Conservation (phyloP, 2,888 invertebrate species). For the Torymus tubicola region DNA sequence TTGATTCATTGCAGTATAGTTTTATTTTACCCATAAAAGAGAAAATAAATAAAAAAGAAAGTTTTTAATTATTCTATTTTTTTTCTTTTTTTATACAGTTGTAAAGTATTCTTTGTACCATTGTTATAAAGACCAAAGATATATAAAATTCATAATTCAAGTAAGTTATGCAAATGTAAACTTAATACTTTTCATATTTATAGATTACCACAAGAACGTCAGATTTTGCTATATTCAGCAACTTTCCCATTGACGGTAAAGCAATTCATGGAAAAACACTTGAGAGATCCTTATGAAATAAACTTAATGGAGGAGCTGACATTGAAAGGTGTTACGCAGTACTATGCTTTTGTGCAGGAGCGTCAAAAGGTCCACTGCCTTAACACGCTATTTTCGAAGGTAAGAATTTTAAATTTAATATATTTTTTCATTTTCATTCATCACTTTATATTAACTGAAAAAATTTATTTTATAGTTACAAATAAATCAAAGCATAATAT, state of each 20-base stretch:
- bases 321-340: constrained; percentile 99
- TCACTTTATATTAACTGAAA: not conserved
- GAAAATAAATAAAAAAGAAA: too few relatives aligned
- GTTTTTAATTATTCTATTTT: too few relatives aligned
- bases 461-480: constrained; percentile 86
- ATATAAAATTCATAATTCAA: too few relatives aligned
- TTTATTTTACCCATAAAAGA: too few relatives aligned
- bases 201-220: constrained; percentile 95
- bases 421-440: constrained; percentile 32
- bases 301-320: constrained; percentile 99
- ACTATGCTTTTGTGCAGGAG: constrained; percentile 99
- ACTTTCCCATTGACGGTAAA: constrained; percentile 99
- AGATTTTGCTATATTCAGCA: constrained; percentile 98
- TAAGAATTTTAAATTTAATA: constrained; percentile 70
- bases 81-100: too few relatives aligned
- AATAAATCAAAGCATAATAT: constrained; percentile 99
- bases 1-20: too few relatives aligned
- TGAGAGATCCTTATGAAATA: constrained; percentile 98
- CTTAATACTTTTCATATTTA: constrained; percentile 53
- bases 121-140: too few relatives aligned
- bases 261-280: constrained; percentile 98
- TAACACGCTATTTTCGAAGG: constrained; percentile 99
- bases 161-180: not conserved
- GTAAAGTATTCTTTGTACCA: too few relatives aligned
- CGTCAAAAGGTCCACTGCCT: constrained; percentile 99